Evolutionary conservation across 2,888 invertebrate genomes (phyloP), one percentile per base, ranked within the genome.

Genomic region (Dermolepida albohirtum): DNA sequence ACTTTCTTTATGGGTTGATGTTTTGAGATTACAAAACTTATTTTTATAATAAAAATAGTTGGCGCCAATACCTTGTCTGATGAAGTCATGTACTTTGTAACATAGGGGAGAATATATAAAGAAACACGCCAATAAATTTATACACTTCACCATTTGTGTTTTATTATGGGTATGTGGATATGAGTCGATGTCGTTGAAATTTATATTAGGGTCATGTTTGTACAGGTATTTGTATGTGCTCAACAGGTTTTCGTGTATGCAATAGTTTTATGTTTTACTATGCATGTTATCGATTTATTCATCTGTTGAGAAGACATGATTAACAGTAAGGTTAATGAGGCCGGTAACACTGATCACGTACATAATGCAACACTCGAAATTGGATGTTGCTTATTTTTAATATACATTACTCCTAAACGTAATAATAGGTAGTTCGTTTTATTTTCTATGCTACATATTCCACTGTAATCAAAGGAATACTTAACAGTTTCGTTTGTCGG

Each of bases 41-140:
- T 77, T 77, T 77, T 77, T 76, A 76, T 75, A 75, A 78, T 76
- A 76, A 75, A 78, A 78, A 79, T 78, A 77, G 74, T 74, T 75
- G 78, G 78, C 77, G 78, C 78, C 78, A n/a, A n/a, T 74, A 75
- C 72, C 73, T 75, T 76, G 76, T 75, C 73, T 72, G 71, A 71
- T 75, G 74, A 74, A 43, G 75, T 70, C 75, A 71, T 70, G 74
- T 72, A 75, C 76, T 77, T 78, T 76, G 76, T 75, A 75, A 75
- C 71, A 73, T 74, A 72, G 74, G 73, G 73, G 75, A 74, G 72
- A 71, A 77, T 75, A 76, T 76, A 74, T 73, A 69, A 71, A 68
- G 72, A 69, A 69, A 71, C 70, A 70, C 64, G 69, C 73, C 70
- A 73, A 76, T 77, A 76, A 77, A 77, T 76, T 75, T 71, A 71